Conservation (phyloP, 92 coral and sea anemone genomes). For the Phenganax stokvisi region DNA sequence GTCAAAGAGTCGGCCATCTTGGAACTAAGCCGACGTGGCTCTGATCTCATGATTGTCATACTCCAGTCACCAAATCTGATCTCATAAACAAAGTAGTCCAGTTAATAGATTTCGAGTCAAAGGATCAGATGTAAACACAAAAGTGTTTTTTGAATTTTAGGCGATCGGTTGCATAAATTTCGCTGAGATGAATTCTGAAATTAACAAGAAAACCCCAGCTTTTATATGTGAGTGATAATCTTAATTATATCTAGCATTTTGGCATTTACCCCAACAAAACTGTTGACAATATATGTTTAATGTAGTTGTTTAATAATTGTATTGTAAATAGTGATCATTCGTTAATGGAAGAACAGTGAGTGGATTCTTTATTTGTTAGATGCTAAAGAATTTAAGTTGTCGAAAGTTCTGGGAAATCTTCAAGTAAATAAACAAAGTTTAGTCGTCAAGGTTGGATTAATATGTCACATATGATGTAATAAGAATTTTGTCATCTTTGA, state of each 20-base stretch:
- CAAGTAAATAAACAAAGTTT: constrained; percentile 52
- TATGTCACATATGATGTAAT: not conserved
- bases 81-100: too few relatives aligned
- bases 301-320: not conserved
- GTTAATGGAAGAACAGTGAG: not conserved
- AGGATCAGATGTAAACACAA: not conserved
- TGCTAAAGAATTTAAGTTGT: constrained; percentile 92
- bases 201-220: constrained; percentile 34
- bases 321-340: not conserved
- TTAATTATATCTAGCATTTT: not conserved
- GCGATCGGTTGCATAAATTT: not conserved
- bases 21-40: too few relatives aligned
- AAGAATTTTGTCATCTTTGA: not conserved
- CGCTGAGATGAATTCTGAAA: constrained; percentile 29
- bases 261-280: not conserved
- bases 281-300: not conserved
- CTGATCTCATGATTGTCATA: too few relatives aligned
- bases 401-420: constrained; percentile 84
- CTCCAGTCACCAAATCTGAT: too few relatives aligned
- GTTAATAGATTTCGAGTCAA: too few relatives aligned
- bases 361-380: constrained; percentile 35
- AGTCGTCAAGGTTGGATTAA: not conserved
- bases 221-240: constrained; percentile 22
- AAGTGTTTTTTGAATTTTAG: not conserved
- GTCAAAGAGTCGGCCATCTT: too few relatives aligned